phyloP scores from a whole-genome alignment of 2,888 invertebrate species.

The Oeneis ivallda region DNA sequence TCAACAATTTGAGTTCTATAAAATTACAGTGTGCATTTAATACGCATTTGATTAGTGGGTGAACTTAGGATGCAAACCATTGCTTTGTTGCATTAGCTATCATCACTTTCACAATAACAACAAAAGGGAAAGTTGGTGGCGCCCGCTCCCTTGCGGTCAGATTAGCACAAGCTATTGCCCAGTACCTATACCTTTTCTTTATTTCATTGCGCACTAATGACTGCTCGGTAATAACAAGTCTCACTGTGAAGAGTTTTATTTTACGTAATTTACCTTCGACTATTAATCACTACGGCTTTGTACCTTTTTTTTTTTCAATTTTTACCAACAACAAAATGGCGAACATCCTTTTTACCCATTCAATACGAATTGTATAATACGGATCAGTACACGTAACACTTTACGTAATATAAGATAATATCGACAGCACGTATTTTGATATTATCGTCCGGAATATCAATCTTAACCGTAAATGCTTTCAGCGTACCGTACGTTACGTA shows the following conservation, averaged over 20 bases:
- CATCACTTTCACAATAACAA: slow-evolving; percentile 80
- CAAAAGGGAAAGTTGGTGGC: slow-evolving; percentile 77
- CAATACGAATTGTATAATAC: slow-evolving; percentile 35
- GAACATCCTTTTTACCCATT: slow-evolving; percentile 4
- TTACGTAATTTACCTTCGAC: slow-evolving; percentile 17
- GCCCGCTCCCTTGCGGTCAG: slow-evolving; percentile 79
- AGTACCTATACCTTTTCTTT: slow-evolving; percentile 68
- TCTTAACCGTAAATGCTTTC: slow-evolving; percentile 52
- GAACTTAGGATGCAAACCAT: slow-evolving; percentile 64
- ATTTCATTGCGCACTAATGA: slow-evolving; percentile 67
- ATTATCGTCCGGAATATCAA: slow-evolving; percentile 57
- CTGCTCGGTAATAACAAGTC: slow-evolving; percentile 56
- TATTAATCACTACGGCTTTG: slow-evolving; percentile 4
- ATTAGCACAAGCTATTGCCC: slow-evolving; percentile 67
- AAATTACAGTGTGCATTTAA: slow-evolving; percentile 30
- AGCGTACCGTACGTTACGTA: slow-evolving; percentile 48
- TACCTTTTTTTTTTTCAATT: slow-evolving; percentile 12
- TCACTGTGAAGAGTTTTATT: slow-evolving; percentile 44
- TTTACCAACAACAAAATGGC: slow-evolving; percentile 1
- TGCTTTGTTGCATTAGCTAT: slow-evolving; percentile 70
- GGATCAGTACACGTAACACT: slow-evolving; percentile 27
- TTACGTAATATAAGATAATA: slow-evolving; percentile 56
- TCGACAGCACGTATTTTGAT: slow-evolving; percentile 57
- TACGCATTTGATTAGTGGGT: slow-evolving; percentile 43
- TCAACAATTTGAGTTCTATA: slow-evolving; percentile 19